phyloP scores from a whole-genome alignment of 2,113 vertebrate species.

The Micronycteris hirsuta region DNA sequence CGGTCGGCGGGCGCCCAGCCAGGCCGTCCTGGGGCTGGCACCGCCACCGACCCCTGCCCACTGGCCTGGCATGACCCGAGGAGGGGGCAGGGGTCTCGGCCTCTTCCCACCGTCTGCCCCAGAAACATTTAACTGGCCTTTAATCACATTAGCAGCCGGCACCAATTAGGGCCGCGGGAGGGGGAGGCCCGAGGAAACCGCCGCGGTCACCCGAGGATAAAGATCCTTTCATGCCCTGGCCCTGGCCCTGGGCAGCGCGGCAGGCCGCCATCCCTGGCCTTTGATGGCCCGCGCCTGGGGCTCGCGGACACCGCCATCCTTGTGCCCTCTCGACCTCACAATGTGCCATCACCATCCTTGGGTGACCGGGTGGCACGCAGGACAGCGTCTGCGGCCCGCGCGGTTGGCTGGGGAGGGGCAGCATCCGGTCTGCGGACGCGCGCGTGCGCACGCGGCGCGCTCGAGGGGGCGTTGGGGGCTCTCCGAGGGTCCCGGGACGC shows the following conservation, averaged over 20 bases:
- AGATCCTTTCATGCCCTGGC: slow-evolving; percentile 77
- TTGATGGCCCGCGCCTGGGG: slow-evolving; percentile 40
- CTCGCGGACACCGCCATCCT: neutral
- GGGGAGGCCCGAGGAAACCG: slow-evolving; percentile 64
- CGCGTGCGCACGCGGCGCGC: neutral
- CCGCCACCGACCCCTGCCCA: slow-evolving; percentile 42
- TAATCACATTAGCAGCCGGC: slow-evolving; percentile 81
- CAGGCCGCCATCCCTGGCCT: slow-evolving; percentile 43
- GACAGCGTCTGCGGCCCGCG: neutral
- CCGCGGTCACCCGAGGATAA: slow-evolving; percentile 80
- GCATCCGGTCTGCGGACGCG: accelerated
- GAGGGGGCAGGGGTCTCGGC: slow-evolving; percentile 65
- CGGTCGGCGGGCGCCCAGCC: slow-evolving; percentile 72
- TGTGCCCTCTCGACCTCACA: neutral
- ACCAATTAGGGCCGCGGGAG: slow-evolving; percentile 78
- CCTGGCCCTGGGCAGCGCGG: slow-evolving; percentile 46
- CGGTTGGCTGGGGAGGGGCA: neutral
- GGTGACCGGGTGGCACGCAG: slow-evolving; percentile 58
- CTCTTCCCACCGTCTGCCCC: slow-evolving; percentile 72
- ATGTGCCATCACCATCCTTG: neutral
- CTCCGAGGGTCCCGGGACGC: neutral
- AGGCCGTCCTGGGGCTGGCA: slow-evolving; percentile 60
- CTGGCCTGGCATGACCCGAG: slow-evolving; percentile 60
- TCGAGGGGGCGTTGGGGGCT: neutral
- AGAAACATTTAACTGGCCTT: slow-evolving; percentile 80